phyloP scores from a whole-genome alignment of 2,888 invertebrate genomes.

The Nesidiocoris tenuis region DNA sequence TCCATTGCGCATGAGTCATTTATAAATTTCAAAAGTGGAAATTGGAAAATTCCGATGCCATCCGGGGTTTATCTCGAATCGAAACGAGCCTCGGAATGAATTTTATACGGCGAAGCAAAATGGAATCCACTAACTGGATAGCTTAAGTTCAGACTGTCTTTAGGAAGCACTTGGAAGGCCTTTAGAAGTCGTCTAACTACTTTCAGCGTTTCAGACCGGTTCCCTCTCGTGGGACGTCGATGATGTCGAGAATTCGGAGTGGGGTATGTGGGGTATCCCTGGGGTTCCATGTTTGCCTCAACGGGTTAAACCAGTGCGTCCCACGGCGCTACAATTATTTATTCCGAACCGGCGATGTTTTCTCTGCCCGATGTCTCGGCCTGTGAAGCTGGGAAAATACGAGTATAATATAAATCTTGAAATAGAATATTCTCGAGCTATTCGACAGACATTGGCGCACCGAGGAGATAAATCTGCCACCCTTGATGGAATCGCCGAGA shows the following conservation, averaged over 20 bases:
- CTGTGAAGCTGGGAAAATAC: too few relatives aligned
- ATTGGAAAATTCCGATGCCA: too few relatives aligned
- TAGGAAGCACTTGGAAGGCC: constrained; percentile 12
- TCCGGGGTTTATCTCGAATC: too few relatives aligned
- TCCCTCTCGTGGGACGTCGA: constrained; percentile 2
- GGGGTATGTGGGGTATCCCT: neutral
- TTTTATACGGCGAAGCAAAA: too few relatives aligned
- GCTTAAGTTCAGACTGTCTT: too few relatives aligned
- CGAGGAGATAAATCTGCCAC: neutral
- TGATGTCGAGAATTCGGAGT: neutral
- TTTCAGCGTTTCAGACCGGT: constrained; percentile 29
- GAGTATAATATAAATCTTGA: neutral
- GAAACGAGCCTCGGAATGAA: too few relatives aligned
- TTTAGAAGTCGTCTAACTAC: constrained; percentile 30
- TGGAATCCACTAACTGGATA: neutral
- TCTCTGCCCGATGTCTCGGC: neutral
- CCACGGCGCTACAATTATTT: neutral
- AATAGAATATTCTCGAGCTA: neutral
- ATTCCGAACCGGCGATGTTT: neutral
- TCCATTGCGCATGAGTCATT: too few relatives aligned
- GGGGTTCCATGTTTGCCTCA: neutral
- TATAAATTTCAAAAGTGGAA: too few relatives aligned
- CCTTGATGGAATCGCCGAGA: neutral
- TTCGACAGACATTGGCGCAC: neutral
- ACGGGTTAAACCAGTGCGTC: neutral